Conservation (phyloP, 2,797 vertebrate species). For the Bufotes viridis region DNA sequence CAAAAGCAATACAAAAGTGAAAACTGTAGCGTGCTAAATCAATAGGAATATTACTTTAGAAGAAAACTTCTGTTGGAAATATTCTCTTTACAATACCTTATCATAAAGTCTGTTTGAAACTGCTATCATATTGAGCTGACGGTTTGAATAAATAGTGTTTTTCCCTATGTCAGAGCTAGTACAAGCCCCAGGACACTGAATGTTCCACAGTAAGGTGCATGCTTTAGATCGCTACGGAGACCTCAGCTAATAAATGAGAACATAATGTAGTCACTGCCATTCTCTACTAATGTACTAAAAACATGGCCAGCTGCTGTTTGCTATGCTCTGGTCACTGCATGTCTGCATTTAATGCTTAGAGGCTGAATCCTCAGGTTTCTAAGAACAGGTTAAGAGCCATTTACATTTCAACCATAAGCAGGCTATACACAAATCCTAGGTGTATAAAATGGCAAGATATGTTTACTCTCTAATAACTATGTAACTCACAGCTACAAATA, state of each 20-base stretch:
- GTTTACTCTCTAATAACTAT: no score
- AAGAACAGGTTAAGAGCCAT: background rate
- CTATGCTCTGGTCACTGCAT: constrained; percentile 26
- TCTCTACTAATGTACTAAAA: background rate
- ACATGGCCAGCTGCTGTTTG: constrained; percentile 16
- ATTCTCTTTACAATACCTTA: constrained; percentile 35
- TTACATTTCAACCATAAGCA: background rate
- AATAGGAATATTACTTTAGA: constrained; percentile 56
- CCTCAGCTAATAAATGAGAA: constrained; percentile 13
- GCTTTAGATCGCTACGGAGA: constrained; percentile 29
- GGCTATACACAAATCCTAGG: background rate
- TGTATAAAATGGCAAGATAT: background rate
- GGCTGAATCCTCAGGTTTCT: background rate
- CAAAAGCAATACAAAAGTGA: constrained; percentile 41
- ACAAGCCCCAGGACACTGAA: constrained; percentile 38
- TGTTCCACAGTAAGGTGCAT: constrained; percentile 44
- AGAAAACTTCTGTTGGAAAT: constrained; percentile 42
- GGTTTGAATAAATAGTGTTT: constrained; percentile 35
- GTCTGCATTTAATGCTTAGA: background rate
- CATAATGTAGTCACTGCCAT: background rate
- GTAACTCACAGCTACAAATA: no score
- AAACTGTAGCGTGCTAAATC: constrained; percentile 37
- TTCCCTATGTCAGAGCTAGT: constrained; percentile 3
- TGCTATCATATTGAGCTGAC: constrained; percentile 22
- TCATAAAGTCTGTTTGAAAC: constrained; percentile 50